Evolutionary conservation across 2,888 invertebrate genomes (phyloP), one percentile per base, ranked within the genome.

Genomic region (Digitonthophagus gazella): DNA sequence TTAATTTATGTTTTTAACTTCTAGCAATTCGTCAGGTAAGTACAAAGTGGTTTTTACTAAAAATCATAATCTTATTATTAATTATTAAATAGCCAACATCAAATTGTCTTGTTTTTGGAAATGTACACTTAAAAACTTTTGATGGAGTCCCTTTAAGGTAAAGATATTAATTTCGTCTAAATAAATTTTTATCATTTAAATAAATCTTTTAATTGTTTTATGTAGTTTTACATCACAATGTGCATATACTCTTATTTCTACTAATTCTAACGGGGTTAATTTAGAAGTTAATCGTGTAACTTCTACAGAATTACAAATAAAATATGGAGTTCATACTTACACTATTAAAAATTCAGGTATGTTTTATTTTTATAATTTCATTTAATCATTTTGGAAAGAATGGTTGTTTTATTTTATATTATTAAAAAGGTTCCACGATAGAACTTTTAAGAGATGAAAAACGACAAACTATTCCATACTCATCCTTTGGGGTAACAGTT

Each of bases 271-370:
- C 57, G 57, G 57, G 5, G 57, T 16, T 61, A 18, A 18, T 6
- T 8, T 61, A 5, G 61, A 61, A 61, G 3, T 61, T n/a, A 61
- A n/a, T 20, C 18, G n/a, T n/a, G 15, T 18, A 20, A 18, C 5
- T 61, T 19, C 61, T 8, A n/a, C 18, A n/a, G 18, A n/a, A 14
- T 11, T 61, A n/a, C 8, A n/a, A 18, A 61, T 61, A 14, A 61
- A 61, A 61, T 16, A 61, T 19, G 20, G 20, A 0, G 15, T n/a
- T 18, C 18, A 61, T 44, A 11, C 8, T n/a, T 61, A 61, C 18
- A n/a, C 16, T 18, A 16, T 61, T 18, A 61, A 61, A 61, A n/a
- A n/a, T 11, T 16, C 61, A n/a, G 61, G 61, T 61, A n/a, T n/a
- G n/a, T n/a, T n/a, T n/a, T n/a, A n/a, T 16, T 61, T 4, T 61